A percentile compares a stretch with the other conserved stretches of the same genome.
Evolutionary conservation across 1,140 invertebrate species (phyloP).

Genomic region (Drosophila kanapiae): DNA sequence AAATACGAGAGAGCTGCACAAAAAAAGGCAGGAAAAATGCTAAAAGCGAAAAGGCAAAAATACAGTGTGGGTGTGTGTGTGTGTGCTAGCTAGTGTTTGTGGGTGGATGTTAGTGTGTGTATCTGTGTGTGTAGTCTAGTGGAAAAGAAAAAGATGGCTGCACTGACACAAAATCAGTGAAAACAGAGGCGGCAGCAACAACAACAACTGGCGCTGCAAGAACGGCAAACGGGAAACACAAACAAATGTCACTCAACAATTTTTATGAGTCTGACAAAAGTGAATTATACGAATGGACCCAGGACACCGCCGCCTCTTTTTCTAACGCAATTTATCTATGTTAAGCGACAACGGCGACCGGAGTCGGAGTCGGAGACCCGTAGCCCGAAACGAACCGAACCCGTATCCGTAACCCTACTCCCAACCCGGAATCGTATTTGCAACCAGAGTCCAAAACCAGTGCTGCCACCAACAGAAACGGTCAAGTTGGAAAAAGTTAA

Average conservation of each 20-base stretch:
- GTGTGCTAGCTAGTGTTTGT: slow-evolving; percentile 3
- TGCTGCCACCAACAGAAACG: slow-evolving; percentile 5
- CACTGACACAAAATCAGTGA: slow-evolving; percentile 77
- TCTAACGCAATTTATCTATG: slow-evolving; percentile 83
- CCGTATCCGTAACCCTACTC: slow-evolving; percentile 16
- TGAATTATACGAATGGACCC: slow-evolving; percentile 83
- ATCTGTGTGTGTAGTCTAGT: slow-evolving; percentile 56
- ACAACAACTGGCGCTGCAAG: slow-evolving; percentile 48
- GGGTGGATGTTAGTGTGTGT: slow-evolving; percentile 36
- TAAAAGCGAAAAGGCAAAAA: slow-evolving; percentile 57
- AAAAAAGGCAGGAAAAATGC: slow-evolving; percentile 45
- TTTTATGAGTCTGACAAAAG: slow-evolving; percentile 84
- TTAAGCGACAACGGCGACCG: slow-evolving; percentile 67
- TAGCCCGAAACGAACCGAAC: neutral
- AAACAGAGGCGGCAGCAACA: slow-evolving; percentile 40
- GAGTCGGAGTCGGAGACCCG: slow-evolving; percentile 15
- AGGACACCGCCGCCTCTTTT: slow-evolving; percentile 77
- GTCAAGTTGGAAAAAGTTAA: neutral
- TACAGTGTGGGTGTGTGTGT: slow-evolving; percentile 23
- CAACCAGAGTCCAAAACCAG: slow-evolving; percentile 8
- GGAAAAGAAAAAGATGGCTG: slow-evolving; percentile 81
- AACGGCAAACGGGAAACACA: slow-evolving; percentile 77
- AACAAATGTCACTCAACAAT: slow-evolving; percentile 84
- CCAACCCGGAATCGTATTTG: slow-evolving; percentile 3
- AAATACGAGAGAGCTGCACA: slow-evolving; percentile 58